A percentile compares a stretch with the other conserved stretches of the same genome.
phyloP scores from a whole-genome alignment of 35 echinoderm and acorn worm genomes.

The Ptychodera flava region DNA sequence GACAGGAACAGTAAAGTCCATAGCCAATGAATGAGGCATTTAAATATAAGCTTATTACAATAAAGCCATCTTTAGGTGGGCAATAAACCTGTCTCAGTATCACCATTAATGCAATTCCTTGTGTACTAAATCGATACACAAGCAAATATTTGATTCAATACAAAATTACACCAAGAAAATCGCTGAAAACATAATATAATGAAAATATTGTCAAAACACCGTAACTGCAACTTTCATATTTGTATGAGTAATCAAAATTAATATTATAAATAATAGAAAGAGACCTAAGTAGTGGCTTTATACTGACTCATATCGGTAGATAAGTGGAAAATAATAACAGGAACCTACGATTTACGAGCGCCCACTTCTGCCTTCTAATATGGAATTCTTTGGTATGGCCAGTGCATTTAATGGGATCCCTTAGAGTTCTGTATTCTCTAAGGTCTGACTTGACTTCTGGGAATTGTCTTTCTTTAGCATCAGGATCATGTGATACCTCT shows the following conservation, averaged over 20 bases:
- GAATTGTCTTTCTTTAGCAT: slow-evolving; percentile 20
- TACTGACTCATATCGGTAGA: too few species aligned
- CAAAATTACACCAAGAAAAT: background rate
- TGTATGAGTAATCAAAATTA: background rate
- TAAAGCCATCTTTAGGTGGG: too few species aligned
- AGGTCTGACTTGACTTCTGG: slow-evolving; percentile 39
- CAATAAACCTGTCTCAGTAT: too few species aligned
- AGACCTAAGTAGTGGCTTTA: background rate
- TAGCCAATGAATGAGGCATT: too few species aligned
- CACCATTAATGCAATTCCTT: too few species aligned
- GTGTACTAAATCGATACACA: too few species aligned
- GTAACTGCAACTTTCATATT: background rate
- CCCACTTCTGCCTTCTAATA: slow-evolving; percentile 17
- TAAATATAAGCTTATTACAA: too few species aligned
- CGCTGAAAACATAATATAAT: background rate
- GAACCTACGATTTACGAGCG: slow-evolving; percentile 34
- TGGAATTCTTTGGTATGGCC: slow-evolving; percentile 41
- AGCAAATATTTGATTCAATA: background rate
- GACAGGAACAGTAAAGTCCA: too few species aligned
- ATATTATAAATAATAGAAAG: background rate
- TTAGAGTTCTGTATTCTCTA: slow-evolving; percentile 17
- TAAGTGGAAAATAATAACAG: too few species aligned
- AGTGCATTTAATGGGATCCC: slow-evolving; percentile 20
- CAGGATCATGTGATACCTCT: slow-evolving; percentile 45
- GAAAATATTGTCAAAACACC: background rate